These are phyloP conservation scores for Sialis fuliginosa DNA, from an alignment of 2,888 invertebrate species.

Conservation along the genomic window DNA sequence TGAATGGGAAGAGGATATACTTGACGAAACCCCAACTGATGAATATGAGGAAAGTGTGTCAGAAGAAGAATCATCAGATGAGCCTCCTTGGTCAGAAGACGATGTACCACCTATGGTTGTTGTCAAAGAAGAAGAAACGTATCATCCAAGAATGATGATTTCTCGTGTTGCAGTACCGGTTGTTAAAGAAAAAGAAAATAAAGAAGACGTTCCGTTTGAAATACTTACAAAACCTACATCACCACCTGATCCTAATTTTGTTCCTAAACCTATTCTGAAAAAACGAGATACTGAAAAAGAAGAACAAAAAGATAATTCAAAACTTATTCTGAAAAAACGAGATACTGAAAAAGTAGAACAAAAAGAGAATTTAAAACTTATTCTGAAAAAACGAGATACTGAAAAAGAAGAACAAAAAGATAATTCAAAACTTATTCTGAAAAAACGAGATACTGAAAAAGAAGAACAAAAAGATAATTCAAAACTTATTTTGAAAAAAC, in stretches of 20 bases:
- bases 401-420: slow-evolving; percentile 12
- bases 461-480: too few relatives aligned
- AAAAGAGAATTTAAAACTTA: too few relatives aligned
- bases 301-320: slow-evolving; percentile 12
- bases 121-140: slow-evolving; percentile 43
- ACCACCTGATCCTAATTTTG: slow-evolving; percentile 48
- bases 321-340: slow-evolving; percentile 45
- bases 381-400: slow-evolving; percentile 43
- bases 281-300: slow-evolving; percentile 26
- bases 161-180: slow-evolving; percentile 22
- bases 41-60: slow-evolving; percentile 9
- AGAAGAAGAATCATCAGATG: slow-evolving; percentile 16
- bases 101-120: slow-evolving; percentile 8
- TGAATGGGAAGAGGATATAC: slow-evolving; percentile 29
- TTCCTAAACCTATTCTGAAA: slow-evolving; percentile 68
- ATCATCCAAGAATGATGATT: slow-evolving; percentile 43
- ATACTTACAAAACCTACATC: slow-evolving; percentile 40
- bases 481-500: slow-evolving; percentile 62
- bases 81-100: slow-evolving; percentile 11
- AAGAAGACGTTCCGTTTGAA: slow-evolving; percentile 35
- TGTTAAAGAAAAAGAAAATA: slow-evolving; percentile 18
- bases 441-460: slow-evolving; percentile 31
- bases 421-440: slow-evolving; percentile 71
- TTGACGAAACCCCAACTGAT: slow-evolving; percentile 7
- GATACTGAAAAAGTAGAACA: slow-evolving; percentile 18